Conservation (phyloP, 2,797 vertebrate genomes). For the Anguilla pacifica region DNA sequence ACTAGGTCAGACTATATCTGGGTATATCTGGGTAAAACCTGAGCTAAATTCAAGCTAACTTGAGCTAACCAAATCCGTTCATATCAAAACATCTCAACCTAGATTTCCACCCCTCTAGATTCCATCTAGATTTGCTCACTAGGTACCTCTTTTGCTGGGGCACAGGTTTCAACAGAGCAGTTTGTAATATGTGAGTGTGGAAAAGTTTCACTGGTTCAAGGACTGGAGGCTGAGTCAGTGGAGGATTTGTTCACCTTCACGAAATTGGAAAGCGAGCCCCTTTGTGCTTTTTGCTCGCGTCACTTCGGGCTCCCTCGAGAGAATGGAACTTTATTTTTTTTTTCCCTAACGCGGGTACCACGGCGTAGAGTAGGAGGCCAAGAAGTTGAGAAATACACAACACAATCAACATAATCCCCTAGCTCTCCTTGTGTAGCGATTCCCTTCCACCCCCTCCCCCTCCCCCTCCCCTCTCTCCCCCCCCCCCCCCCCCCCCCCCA, state of each 20-base stretch:
- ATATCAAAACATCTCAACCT: too few relatives aligned
- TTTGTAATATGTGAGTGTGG: constrained; percentile 34
- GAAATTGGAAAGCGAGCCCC: constrained; percentile 53
- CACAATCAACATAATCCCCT: constrained; percentile 71
- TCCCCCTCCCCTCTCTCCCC: constrained; percentile 14
- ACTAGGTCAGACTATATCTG: too few relatives aligned
- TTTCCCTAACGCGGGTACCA: constrained; percentile 29
- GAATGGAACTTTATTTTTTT: constrained; percentile 38
- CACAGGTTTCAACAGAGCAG: constrained; percentile 21
- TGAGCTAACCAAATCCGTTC: too few relatives aligned
- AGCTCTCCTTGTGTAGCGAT: constrained; percentile 58
- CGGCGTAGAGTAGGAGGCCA: constrained; percentile 47
- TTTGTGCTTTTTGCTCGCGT: constrained; percentile 43
- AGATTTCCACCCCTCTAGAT: too few relatives aligned
- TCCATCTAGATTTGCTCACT: too few relatives aligned
- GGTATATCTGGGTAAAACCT: too few relatives aligned
- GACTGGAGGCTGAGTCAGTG: constrained; percentile 11
- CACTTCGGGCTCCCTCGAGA: constrained; percentile 46
- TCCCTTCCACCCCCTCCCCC: constrained; percentile 10
- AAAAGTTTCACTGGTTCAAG: constrained; percentile 32
- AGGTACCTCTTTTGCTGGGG: neutral
- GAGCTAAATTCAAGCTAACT: too few relatives aligned
- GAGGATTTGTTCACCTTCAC: constrained; percentile 56
- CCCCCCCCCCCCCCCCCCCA: constrained; percentile 41
- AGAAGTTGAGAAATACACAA: constrained; percentile 69